Evolutionary conservation across 2,888 invertebrate species (phyloP).

Genomic region (Nemotelus pantherinus): DNA sequence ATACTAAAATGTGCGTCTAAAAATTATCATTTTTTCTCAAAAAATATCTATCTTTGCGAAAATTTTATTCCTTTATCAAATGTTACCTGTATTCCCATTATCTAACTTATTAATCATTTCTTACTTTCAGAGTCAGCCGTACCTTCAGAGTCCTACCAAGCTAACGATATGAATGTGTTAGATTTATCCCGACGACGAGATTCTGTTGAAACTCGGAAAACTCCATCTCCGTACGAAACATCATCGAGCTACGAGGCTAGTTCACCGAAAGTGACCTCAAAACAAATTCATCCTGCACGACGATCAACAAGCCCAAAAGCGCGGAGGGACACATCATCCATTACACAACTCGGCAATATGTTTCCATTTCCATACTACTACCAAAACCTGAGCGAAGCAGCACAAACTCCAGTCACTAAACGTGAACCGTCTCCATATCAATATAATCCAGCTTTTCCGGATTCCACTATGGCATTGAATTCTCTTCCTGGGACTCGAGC

Average conservation of each 20-base stretch:
- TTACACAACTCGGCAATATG: not conserved
- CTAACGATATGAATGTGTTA: conserved; percentile 56
- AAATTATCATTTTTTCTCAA: no score
- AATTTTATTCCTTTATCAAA: no score
- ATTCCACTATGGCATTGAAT: not conserved
- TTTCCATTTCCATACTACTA: no score
- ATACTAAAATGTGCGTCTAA: no score
- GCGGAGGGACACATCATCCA: conserved; percentile 3
- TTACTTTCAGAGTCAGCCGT: no score
- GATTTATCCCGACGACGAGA: conserved; percentile 63
- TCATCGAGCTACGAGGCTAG: conserved; percentile 58
- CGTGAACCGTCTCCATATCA: not conserved
- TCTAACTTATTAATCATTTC: no score
- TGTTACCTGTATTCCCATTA: no score
- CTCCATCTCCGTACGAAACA: conserved; percentile 62
- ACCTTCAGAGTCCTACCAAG: no score
- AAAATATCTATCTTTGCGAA: no score
- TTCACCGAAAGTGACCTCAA: conserved; percentile 54
- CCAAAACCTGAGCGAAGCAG: no score
- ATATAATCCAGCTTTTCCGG: not conserved
- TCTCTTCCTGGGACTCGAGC: not conserved
- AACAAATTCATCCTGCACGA: not conserved
- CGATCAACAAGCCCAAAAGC: not conserved
- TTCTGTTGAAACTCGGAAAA: conserved; percentile 60
- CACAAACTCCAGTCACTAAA: not conserved